Conservation (phyloP, 2,888 invertebrate genomes). For the Tupiocoris notatus region DNA sequence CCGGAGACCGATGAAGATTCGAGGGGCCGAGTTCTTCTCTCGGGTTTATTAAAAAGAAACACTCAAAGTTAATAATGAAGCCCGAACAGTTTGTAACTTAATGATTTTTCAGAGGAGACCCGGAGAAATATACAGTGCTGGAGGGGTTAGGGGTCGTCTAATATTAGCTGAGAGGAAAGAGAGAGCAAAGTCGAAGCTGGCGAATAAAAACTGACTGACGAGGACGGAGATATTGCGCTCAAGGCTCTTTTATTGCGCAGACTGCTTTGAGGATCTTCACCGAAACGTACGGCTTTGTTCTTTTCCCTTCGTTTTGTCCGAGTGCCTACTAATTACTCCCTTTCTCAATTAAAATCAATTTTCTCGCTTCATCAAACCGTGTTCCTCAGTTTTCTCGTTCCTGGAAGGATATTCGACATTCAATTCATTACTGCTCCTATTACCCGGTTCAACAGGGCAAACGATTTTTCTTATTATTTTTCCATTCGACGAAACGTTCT, state of each 20-base stretch:
- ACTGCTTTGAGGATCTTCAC: neutral
- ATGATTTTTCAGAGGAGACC: slow-evolving; percentile 20
- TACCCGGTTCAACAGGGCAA: too few species aligned
- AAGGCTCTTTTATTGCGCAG: neutral
- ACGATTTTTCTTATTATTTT: too few species aligned
- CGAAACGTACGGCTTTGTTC: neutral
- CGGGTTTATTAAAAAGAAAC: slow-evolving; percentile 36
- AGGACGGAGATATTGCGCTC: neutral
- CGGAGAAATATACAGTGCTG: too few species aligned
- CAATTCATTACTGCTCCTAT: too few species aligned
- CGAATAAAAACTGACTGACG: neutral
- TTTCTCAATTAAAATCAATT: neutral
- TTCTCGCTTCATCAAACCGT: neutral
- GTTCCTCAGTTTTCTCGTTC: too few species aligned
- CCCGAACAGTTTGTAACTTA: slow-evolving; percentile 20
- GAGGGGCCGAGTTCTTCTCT: neutral
- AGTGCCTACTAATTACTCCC: neutral
- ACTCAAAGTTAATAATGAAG: slow-evolving; percentile 34
- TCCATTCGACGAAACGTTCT: too few species aligned
- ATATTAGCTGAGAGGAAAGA: neutral
- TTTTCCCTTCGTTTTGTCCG: neutral
- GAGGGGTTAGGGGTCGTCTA: neutral
- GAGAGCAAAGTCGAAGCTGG: neutral
- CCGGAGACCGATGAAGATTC: neutral
- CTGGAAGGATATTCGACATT: too few species aligned